Evolutionary conservation across 2,888 invertebrate species (phyloP).

Genomic region (Pecten maximus): DNA sequence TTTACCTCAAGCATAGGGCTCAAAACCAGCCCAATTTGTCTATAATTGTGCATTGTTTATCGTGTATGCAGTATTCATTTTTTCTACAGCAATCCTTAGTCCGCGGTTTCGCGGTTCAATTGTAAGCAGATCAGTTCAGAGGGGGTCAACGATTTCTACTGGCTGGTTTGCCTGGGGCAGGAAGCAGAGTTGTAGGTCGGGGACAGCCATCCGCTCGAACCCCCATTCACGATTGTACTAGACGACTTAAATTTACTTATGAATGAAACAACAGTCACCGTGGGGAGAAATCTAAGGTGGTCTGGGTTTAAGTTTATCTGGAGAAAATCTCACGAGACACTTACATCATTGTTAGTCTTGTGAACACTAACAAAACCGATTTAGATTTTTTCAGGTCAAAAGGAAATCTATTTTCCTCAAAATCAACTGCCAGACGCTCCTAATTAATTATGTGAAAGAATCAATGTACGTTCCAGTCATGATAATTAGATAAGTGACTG

Average conservation of each 20-base stretch:
- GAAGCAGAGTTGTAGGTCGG: background rate
- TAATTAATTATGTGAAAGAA: background rate
- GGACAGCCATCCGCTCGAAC: background rate
- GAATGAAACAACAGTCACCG: constrained; percentile 12
- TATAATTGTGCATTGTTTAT: background rate
- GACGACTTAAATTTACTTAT: background rate
- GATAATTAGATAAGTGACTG: background rate
- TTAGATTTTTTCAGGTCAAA: background rate
- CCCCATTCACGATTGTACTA: constrained; percentile 7
- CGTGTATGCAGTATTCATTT: background rate
- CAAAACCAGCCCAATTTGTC: background rate
- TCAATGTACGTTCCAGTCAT: background rate
- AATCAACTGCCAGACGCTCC: background rate
- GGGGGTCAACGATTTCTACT: background rate
- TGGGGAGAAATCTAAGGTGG: constrained; percentile 20
- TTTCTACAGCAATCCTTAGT: background rate
- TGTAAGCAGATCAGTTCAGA: background rate
- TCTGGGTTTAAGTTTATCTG: constrained; percentile 13
- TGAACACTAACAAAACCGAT: background rate
- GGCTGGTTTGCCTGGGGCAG: constrained; percentile 1
- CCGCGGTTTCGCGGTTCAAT: background rate
- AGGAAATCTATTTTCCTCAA: background rate
- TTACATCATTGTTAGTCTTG: background rate
- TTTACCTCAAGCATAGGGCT: background rate
- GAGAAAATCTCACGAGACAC: background rate